phyloP scores from a whole-genome alignment of 2,888 invertebrate species.

The Hemistola chrysoprasaria region DNA sequence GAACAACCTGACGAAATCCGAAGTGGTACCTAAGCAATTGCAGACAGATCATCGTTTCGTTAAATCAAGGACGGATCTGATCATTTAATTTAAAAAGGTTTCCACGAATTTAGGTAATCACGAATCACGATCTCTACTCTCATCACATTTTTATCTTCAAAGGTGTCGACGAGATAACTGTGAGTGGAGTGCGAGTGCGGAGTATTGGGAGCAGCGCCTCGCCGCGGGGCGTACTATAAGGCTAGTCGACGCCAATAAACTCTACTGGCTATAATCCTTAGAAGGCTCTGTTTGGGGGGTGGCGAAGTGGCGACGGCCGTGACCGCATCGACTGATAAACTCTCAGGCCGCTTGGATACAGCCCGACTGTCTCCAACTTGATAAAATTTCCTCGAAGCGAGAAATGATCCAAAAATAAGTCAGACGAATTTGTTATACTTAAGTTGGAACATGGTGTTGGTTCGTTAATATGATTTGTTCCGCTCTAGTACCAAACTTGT shows the following conservation, averaged over 20 bases:
- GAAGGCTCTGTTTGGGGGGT: constrained; percentile 20
- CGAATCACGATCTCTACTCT: too few relatives aligned
- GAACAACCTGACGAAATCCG: too few relatives aligned
- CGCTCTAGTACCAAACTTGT: too few relatives aligned
- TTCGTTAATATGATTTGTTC: constrained; percentile 10
- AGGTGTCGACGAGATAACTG: too few relatives aligned
- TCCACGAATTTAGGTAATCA: too few relatives aligned
- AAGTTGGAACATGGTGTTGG: constrained; percentile 2
- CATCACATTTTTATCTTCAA: too few relatives aligned
- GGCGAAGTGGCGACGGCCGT: constrained; percentile 28
- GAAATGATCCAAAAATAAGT: constrained; percentile 15
- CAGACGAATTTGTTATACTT: constrained; percentile 14
- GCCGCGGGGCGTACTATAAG: constrained; percentile 7
- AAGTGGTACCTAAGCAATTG: too few relatives aligned
- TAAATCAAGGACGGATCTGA: too few relatives aligned
- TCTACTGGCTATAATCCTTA: constrained; percentile 13
- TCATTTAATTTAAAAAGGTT: too few relatives aligned
- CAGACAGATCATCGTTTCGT: too few relatives aligned
- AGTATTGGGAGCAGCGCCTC: neutral
- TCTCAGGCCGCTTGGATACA: constrained; percentile 33
- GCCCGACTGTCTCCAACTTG: constrained; percentile 18
- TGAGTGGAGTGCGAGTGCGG: too few relatives aligned
- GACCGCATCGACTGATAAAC: constrained; percentile 38
- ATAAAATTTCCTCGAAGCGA: constrained; percentile 12
- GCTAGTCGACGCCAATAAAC: constrained; percentile 20